A percentile compares a stretch with the other conserved stretches of the same genome.
phyloP scores from a whole-genome alignment of 1,140 invertebrate genomes.

The Acyrthosiphon pisum region DNA sequence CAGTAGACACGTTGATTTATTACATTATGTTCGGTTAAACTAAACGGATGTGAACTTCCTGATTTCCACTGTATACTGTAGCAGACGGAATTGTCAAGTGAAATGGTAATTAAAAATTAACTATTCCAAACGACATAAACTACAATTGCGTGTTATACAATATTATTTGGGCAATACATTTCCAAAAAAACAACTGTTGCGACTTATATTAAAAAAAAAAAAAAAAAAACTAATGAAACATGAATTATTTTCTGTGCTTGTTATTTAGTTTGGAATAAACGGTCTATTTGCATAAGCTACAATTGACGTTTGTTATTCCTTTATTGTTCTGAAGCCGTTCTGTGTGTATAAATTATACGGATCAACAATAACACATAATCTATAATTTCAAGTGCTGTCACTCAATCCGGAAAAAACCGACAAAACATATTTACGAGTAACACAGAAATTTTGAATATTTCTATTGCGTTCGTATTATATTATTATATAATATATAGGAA shows the following conservation, averaged over 20 bases:
- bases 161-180: conserved; percentile 29
- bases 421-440: conserved; percentile 26
- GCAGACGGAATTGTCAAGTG: not conserved
- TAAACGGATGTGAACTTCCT: not conserved
- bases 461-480: not conserved
- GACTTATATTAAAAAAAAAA: not conserved
- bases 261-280: conserved; percentile 33
- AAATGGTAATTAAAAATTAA: conserved; percentile 9
- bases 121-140: conserved; percentile 23
- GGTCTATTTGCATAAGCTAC: conserved; percentile 46
- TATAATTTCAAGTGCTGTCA: conserved; percentile 47
- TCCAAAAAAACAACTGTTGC: conserved; percentile 28
- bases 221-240: conserved; percentile 41
- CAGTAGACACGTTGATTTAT: not conserved
- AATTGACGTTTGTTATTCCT: conserved; percentile 51
- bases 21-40: not conserved
- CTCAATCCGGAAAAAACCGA: not conserved
- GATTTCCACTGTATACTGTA: not conserved
- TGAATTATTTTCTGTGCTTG: conserved; percentile 40
- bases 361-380: conserved; percentile 44
- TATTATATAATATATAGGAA: not conserved
- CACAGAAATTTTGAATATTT: conserved; percentile 2
- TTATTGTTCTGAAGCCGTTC: conserved; percentile 33
- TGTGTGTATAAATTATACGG: conserved; percentile 44
- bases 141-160: conserved; percentile 24